These are phyloP conservation scores for Heliocidaris erythrogramma DNA, from an alignment of 35 echinoderm and acorn worm species.

Conservation along the genomic window DNA sequence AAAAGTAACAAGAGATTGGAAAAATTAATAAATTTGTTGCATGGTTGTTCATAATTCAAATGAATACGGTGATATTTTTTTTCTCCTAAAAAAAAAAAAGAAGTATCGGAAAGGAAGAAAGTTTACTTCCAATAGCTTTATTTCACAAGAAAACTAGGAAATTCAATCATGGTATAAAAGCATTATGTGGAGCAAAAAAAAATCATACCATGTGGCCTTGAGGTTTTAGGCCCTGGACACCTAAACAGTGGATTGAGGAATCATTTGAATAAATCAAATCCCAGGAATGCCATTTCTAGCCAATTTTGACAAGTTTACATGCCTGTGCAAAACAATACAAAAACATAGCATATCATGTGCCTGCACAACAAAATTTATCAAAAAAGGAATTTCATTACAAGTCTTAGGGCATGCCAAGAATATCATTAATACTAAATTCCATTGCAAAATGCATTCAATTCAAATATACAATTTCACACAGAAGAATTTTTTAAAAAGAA, in stretches of 20 bases:
- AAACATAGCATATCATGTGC: not conserved
- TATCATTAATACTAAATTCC: not conserved
- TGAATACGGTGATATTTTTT: not conserved
- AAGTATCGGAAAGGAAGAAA: no score
- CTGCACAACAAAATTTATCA: not conserved
- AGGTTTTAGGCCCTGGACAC: not conserved
- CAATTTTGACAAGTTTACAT: not conserved
- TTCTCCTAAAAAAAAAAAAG: not conserved
- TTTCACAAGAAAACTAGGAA: no score
- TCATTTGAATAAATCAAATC: not conserved
- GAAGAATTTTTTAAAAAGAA: not conserved
- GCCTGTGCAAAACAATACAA: not conserved
- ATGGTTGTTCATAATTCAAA: not conserved
- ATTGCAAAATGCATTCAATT: not conserved
- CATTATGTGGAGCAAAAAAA: no score
- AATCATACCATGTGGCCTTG: not conserved
- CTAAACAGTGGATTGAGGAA: not conserved
- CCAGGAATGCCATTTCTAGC: not conserved
- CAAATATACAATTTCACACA: not conserved
- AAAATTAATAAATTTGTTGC: not conserved
- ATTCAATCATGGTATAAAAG: no score
- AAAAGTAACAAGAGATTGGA: not conserved
- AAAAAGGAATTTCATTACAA: not conserved
- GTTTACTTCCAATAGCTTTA: no score
- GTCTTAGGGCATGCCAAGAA: not conserved